Evolutionary conservation across 2,888 invertebrate species (phyloP), one percentile per base, ranked within the genome.

Genomic region (Drosophila robusta): DNA sequence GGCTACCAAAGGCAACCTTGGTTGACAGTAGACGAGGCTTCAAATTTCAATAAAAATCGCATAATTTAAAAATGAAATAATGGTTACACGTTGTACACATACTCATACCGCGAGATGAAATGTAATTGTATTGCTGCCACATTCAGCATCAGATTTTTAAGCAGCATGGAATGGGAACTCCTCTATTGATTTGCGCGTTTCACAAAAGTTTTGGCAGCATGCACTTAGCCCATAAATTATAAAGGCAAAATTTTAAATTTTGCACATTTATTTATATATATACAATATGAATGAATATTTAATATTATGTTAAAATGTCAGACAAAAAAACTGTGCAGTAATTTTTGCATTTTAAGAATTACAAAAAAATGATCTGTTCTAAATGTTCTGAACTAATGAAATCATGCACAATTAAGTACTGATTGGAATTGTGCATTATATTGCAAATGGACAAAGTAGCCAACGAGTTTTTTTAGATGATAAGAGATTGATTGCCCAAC

Each of bases 41-140:
- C 60, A 87, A 87, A 83, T 87, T 87, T 84, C 82, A 87, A 84
- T 87, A 87, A 85, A 87, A 85, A 70, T 81, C 77, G 75, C 87
- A 87, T 87, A 85, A 87, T 78, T 90, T 78, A 87, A 81, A 78
- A 81, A 89, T 88, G 87, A 88, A 85, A 85, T 87, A 89, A 81
- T 73, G 73, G 72, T 70, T 68, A 55, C 49, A 74, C 50, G 49
- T n/a, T n/a, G n/a, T 49, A 39, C 22, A 65, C 45, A 32, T 9
- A 54, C 49, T 24, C 45, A 11, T 36, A 42, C 46, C 50, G 55
- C 49, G 51, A 74, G 74, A 44, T 83, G 67, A 86, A 80, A 83
- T 83, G 71, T 84, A 77, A 78, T 86, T 86, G 80, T 78, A 81
- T 83, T 86, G 70, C 84, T 61, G 55, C 65, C 78, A 60, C 54